Evolutionary conservation across 1,140 invertebrate species (phyloP).

Genomic region (Holcopasites calliopsidis): DNA sequence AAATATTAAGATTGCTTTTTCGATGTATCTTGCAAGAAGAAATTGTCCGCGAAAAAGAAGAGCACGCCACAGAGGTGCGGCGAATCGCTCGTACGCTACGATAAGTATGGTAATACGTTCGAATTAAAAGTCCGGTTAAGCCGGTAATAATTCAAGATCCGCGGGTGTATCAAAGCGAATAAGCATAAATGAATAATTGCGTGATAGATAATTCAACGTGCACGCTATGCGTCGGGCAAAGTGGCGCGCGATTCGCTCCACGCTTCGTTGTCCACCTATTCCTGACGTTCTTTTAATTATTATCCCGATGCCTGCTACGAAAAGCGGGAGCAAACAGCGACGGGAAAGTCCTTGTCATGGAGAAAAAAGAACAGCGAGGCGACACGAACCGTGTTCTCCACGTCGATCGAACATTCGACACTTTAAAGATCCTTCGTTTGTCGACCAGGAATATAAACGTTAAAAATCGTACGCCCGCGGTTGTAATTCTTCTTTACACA

Average conservation of each 20-base stretch:
- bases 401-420: background rate
- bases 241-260: constrained; percentile 30
- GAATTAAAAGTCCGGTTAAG: constrained; percentile 77
- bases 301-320: constrained; percentile 1
- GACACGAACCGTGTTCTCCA: constrained; percentile 2
- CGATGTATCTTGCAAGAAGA: too few species aligned
- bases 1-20: too few species aligned
- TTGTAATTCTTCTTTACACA: background rate
- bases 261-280: constrained; percentile 44
- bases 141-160: constrained; percentile 79
- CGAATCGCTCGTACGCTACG: constrained; percentile 66
- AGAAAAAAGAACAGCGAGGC: background rate
- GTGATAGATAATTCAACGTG: constrained; percentile 77
- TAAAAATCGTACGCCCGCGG: background rate
- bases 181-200: constrained; percentile 80
- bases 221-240: constrained; percentile 56
- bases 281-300: constrained; percentile 52
- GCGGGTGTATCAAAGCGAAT: constrained; percentile 76
- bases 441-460: background rate
- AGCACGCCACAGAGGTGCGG: too few species aligned
- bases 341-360: background rate
- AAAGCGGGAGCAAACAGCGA: background rate
- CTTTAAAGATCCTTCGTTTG: background rate
- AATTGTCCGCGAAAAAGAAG: too few species aligned
- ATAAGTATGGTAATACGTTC: constrained; percentile 78